Evolutionary conservation across 1,140 invertebrate genomes (phyloP).

Genomic region (Cepaea nemoralis): DNA sequence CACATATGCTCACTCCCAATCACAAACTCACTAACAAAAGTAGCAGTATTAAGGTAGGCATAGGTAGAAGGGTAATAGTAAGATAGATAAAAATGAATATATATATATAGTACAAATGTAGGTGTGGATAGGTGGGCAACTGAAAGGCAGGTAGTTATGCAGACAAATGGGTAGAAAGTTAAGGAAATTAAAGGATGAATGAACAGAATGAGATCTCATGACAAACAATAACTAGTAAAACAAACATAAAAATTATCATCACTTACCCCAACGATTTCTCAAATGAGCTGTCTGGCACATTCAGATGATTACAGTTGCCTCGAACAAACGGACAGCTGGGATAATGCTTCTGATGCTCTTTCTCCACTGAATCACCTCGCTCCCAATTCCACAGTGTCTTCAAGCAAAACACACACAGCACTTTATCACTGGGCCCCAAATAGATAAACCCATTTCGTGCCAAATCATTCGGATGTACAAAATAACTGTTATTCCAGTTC

Average conservation of each 20-base stretch:
- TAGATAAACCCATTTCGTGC: constrained; percentile 87
- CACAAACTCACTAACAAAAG: no score
- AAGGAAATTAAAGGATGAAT: no score
- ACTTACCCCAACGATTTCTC: not conserved
- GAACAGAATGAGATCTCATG: no score
- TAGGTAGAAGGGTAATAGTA: no score
- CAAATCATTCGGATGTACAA: constrained; percentile 79
- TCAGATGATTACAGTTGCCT: constrained; percentile 7
- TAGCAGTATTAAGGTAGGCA: no score
- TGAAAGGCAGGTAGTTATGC: no score
- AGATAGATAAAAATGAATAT: no score
- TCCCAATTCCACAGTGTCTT: constrained; percentile 82
- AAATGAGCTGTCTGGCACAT: not conserved
- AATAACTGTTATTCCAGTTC: not conserved
- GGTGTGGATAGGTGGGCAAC: no score
- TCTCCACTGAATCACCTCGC: constrained; percentile 80
- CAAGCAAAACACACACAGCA: constrained; percentile 87
- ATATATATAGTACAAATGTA: no score
- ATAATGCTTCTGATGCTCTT: constrained; percentile 80
- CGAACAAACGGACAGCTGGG: constrained; percentile 47
- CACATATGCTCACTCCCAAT: no score
- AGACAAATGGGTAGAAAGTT: no score
- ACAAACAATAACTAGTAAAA: not conserved
- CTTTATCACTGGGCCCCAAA: constrained; percentile 79
- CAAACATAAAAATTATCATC: not conserved